Conservation (phyloP, 2,113 vertebrate genomes). For the Balaenoptera acutorostrata region DNA sequence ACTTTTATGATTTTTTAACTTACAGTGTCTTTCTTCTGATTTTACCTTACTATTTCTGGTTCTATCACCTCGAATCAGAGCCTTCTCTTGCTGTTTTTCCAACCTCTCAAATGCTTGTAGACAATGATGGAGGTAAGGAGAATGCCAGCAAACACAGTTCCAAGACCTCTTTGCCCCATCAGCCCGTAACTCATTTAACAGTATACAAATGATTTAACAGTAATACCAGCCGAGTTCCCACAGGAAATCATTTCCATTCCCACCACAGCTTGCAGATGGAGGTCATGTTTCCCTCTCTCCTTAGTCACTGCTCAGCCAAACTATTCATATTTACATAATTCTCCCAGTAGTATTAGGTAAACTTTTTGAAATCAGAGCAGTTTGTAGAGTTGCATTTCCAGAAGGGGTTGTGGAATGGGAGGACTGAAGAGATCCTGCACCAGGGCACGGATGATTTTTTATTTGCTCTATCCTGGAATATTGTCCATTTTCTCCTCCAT, state of each 20-base stretch:
- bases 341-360: constrained; percentile 68
- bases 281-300: constrained; percentile 72
- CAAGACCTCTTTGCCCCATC: constrained; percentile 72
- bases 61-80: constrained; percentile 61
- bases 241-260: constrained; percentile 76
- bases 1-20: constrained; percentile 39
- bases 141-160: constrained; percentile 68
- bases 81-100: constrained; percentile 44
- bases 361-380: constrained; percentile 65
- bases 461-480: neutral
- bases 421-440: neutral
- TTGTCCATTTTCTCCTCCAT: neutral
- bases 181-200: constrained; percentile 75
- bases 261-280: constrained; percentile 73
- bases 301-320: constrained; percentile 74
- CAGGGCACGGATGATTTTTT: neutral
- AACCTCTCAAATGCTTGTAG: constrained; percentile 62
- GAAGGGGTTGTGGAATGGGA: neutral
- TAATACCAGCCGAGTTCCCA: constrained; percentile 67
- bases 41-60: constrained; percentile 32
- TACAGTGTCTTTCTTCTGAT: constrained; percentile 9
- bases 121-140: constrained; percentile 67
- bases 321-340: constrained; percentile 76
- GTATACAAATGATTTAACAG: constrained; percentile 78
- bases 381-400: constrained; percentile 30